Percentiles rank a stretch among this genome's conserved stretches.
phyloP scores from a whole-genome alignment of 2,797 vertebrate species.

The Tolypeutes matacus region DNA sequence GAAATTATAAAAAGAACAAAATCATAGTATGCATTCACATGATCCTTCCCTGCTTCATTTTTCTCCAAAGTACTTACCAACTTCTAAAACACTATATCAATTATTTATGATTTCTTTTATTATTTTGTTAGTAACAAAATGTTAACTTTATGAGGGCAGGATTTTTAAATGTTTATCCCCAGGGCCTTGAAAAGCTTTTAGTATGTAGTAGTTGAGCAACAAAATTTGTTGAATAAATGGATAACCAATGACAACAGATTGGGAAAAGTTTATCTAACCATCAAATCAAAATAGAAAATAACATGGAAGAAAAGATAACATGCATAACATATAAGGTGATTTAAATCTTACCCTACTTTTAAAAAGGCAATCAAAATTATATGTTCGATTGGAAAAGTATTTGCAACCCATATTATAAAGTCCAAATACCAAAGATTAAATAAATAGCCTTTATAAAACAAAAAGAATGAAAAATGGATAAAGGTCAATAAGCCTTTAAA shows the following conservation, averaged over 20 bases:
- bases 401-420: not conserved
- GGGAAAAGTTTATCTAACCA: not conserved
- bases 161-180: not conserved
- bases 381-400: constrained; percentile 1
- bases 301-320: not conserved
- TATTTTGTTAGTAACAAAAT: not conserved
- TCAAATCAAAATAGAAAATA: not conserved
- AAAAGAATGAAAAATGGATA: not conserved
- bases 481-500: constrained; percentile 52
- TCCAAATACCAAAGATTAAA: not conserved
- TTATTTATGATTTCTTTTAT: not conserved
- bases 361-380: constrained; percentile 17
- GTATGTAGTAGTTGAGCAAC: not conserved
- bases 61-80: not conserved
- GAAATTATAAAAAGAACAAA: not conserved
- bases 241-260: not conserved
- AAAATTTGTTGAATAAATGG: not conserved
- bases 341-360: constrained; percentile 21
- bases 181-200: not conserved
- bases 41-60: not conserved
- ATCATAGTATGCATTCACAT: not conserved
- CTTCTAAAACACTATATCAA: not conserved
- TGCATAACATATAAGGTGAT: not conserved
- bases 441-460: constrained; percentile 31
- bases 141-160: not conserved